Conservation (phyloP, 2,113 vertebrate genomes). For the Bujurquina vittata region DNA sequence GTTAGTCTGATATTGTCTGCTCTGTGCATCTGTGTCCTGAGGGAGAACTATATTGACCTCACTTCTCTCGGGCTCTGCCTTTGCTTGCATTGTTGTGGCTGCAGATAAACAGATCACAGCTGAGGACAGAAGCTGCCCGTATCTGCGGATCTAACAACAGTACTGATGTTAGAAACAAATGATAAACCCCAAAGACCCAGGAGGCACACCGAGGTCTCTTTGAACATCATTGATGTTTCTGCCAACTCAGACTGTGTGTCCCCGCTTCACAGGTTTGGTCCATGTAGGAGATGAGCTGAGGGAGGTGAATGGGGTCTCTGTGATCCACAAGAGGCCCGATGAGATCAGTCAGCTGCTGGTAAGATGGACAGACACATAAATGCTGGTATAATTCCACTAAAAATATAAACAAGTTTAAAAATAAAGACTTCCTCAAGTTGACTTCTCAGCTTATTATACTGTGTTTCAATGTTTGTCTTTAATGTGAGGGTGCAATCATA, state of each 20-base stretch:
- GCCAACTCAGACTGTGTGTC: background rate
- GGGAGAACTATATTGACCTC: slow-evolving; percentile 29
- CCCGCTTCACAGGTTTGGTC: slow-evolving; percentile 85
- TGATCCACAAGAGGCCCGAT: slow-evolving; percentile 93
- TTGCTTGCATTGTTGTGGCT: slow-evolving; percentile 56
- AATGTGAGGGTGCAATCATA: background rate
- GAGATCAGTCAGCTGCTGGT: slow-evolving; percentile 99
- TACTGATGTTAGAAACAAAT: background rate
- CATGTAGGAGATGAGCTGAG: slow-evolving; percentile 95
- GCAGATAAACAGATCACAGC: slow-evolving; percentile 22
- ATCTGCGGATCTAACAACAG: slow-evolving; percentile 31
- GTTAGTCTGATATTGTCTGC: background rate
- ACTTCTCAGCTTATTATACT: background rate
- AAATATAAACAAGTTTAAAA: background rate
- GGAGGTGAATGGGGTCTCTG: slow-evolving; percentile 92
- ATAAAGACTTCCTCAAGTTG: background rate
- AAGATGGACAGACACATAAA: slow-evolving; percentile 12
- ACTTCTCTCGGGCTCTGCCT: slow-evolving; percentile 5
- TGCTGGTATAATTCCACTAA: background rate
- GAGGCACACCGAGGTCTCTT: background rate
- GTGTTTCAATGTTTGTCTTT: slow-evolving; percentile 17
- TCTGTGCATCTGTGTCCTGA: background rate
- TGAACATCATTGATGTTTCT: background rate
- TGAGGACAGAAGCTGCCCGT: background rate
- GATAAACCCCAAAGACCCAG: background rate